Conservation (phyloP, 2,888 invertebrate genomes). For the Alentia gelatinosa region DNA sequence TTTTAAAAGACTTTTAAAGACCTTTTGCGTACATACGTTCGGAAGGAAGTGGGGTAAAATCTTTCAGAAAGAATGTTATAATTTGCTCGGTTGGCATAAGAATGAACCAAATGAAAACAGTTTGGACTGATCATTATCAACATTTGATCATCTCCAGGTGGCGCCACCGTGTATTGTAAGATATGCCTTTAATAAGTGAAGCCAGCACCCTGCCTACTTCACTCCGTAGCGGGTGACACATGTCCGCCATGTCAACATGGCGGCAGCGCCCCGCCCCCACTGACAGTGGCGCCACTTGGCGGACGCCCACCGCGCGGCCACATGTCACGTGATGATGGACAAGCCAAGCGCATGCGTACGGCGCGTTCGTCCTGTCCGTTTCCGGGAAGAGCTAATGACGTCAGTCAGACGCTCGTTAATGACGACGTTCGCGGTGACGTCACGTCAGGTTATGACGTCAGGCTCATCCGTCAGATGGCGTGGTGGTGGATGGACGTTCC, state of each 20-base stretch:
- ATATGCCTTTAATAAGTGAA: too few species aligned
- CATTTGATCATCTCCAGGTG: too few species aligned
- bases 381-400: conserved; percentile 14
- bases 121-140: too few species aligned
- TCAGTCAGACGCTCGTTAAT: neutral
- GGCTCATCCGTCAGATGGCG: neutral
- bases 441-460: neutral
- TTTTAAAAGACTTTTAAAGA: too few species aligned
- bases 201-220: neutral
- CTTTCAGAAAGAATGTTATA: too few species aligned
- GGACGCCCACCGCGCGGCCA: neutral
- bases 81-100: too few species aligned
- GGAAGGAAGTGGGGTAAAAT: too few species aligned
- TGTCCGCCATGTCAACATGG: neutral
- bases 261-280: neutral
- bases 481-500: neutral
- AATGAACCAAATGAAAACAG: too few species aligned
- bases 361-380: neutral
- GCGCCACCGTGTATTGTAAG: too few species aligned
- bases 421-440: conserved; percentile 23
- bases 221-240: neutral
- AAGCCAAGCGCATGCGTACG: neutral
- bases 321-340: conserved; percentile 24
- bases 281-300: conserved; percentile 1
- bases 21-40: too few species aligned